Conservation (phyloP, 2,113 vertebrate genomes). For the Ptychochromis oligacanthus region DNA sequence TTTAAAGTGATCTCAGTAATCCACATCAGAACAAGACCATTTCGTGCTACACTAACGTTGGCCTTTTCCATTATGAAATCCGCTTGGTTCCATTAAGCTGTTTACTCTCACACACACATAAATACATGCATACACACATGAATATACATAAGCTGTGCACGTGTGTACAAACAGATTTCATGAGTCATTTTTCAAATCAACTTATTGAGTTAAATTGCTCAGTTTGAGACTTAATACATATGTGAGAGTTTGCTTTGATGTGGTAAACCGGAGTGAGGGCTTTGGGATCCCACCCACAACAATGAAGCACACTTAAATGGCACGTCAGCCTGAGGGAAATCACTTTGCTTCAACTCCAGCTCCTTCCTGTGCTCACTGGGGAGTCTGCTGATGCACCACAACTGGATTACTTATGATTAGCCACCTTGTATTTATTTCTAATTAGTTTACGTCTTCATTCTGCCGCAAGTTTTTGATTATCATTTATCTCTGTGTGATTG, state of each 20-base stretch:
- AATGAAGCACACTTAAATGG: slow-evolving; percentile 91
- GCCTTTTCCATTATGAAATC: slow-evolving; percentile 73
- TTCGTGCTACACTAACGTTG: slow-evolving; percentile 45
- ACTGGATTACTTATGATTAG: slow-evolving; percentile 66
- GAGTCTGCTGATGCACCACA: slow-evolving; percentile 56
- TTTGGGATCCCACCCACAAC: slow-evolving; percentile 94
- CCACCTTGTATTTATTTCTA: slow-evolving; percentile 63
- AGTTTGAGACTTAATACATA: slow-evolving; percentile 83
- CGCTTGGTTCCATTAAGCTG: slow-evolving; percentile 75
- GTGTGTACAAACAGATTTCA: slow-evolving; percentile 17
- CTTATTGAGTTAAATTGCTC: slow-evolving; percentile 37
- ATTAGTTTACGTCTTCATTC: slow-evolving; percentile 61
- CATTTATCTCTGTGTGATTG: slow-evolving; percentile 34
- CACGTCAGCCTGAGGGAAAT: slow-evolving; percentile 88
- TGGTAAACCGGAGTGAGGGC: slow-evolving; percentile 87
- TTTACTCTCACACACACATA: slow-evolving; percentile 46
- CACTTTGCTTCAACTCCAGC: slow-evolving; percentile 83
- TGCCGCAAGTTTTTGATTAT: slow-evolving; percentile 37
- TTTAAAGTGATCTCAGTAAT: slow-evolving; percentile 67
- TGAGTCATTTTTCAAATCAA: slow-evolving; percentile 36
- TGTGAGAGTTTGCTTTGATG: slow-evolving; percentile 92
- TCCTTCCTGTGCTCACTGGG: slow-evolving; percentile 77
- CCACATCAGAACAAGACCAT: slow-evolving; percentile 60
- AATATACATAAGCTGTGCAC: slow-evolving; percentile 38
- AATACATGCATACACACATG: slow-evolving; percentile 12